phyloP scores from a whole-genome alignment of 1,140 invertebrate species.

The Leptinotarsa undecemlineata region DNA sequence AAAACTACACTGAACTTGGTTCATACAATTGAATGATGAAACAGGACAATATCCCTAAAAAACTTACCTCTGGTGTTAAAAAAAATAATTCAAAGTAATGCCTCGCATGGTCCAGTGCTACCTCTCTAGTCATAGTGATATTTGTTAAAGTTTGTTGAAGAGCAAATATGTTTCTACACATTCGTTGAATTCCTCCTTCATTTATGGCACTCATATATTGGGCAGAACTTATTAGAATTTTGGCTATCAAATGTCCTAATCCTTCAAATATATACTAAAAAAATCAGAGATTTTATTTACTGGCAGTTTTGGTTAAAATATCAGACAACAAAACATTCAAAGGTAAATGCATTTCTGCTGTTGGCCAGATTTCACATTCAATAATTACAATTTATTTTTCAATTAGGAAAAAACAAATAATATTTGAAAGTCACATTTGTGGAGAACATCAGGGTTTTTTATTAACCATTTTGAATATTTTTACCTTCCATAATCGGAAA shows the following conservation, averaged over 20 bases:
- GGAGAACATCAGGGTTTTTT: too few species aligned
- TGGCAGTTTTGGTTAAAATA: too few species aligned
- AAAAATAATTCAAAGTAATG: conserved; percentile 89
- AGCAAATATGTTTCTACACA: conserved; percentile 85
- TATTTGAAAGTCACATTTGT: too few species aligned
- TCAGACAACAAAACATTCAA: too few species aligned
- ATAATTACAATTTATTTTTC: too few species aligned
- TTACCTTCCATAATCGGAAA: too few species aligned
- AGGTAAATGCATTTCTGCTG: too few species aligned
- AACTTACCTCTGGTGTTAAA: conserved; percentile 74
- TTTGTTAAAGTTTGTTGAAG: conserved; percentile 84
- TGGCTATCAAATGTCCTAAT: conserved; percentile 82
- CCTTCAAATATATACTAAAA: conserved; percentile 92
- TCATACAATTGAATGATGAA: neutral
- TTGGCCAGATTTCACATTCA: too few species aligned
- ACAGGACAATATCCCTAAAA: neutral
- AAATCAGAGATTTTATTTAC: conserved; percentile 41
- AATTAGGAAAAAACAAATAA: too few species aligned
- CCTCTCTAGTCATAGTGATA: conserved; percentile 81
- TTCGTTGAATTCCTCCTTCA: conserved; percentile 77
- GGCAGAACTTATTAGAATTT: conserved; percentile 82
- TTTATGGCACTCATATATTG: conserved; percentile 80
- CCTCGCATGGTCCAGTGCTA: conserved; percentile 84
- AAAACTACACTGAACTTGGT: too few species aligned
- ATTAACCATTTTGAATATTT: too few species aligned